Base-by-base conservation (phyloP, 2,888 invertebrate species). In the Coleophora deauratella region DNA sequence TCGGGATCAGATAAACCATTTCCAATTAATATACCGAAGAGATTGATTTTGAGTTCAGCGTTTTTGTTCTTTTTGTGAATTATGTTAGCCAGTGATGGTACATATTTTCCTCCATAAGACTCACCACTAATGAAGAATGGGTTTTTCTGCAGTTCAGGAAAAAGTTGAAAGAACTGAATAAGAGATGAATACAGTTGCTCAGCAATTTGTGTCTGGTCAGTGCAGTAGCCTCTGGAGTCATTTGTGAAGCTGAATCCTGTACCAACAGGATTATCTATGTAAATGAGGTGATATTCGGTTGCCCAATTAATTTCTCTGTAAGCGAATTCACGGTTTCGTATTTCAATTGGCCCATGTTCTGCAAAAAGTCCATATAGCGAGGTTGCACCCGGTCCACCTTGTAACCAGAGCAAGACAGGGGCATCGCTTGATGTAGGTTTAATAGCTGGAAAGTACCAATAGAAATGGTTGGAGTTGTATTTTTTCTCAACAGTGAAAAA, bases 221-320 rank as follows among this genome's bases (percentile, higher is more conserved):
- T 88, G 9, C 93, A 93, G 72, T 93, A 97, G 0, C 97, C 96
- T 41, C 73, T 87, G 13, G 91, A 90, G 41, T 88, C 74, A 3
- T 91, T 88, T 0, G 97, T 96, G 60, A 95, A 97, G 74, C 97
- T 97, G 66, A 92, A 98, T 0, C 97, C 97, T 2, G 95, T 93
- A 98, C n/a, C n/a, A n/a, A n/a, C n/a, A n/a, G n/a, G n/a, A n/a
- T n/a, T n/a, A n/a, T n/a, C n/a, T n/a, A n/a, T 93, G 67, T 94
- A 98, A 40, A 97, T 88, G 34, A 97, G 73, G 53, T 92, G 91
- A 67, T 94, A 94, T 6, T 89, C 90, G 33, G 88, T 74, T 41
- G 90, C 91, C 97, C 97, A 98, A 8, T 92, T 89, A 54, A 91
- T 91, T 53, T 92, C 88, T 35, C 95, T 88, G 49, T 88, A 76